Evolutionary conservation across 2,113 vertebrate species (phyloP), one percentile per base, ranked within the genome.

Genomic region (Alligator mississippiensis): DNA sequence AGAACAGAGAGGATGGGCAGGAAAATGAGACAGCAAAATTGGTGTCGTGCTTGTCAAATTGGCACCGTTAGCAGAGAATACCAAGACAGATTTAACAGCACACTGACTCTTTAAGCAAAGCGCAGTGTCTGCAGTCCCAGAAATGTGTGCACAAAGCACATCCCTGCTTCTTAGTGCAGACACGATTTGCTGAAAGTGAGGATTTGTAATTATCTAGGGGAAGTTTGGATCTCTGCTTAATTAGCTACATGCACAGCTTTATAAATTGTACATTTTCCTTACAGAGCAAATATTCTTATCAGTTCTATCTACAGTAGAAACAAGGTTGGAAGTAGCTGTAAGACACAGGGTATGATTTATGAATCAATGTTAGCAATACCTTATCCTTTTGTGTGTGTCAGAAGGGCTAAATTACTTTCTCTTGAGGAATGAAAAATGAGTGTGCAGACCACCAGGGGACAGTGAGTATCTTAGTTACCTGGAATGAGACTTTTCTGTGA

Each of bases 171-270:
- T 77, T 93, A 93, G 27, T 91, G 57, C 72, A 90, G 57, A 62
- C n/a, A 84, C 55, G 64, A 11, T 89, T 57, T 93, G 87, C 72
- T 90, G 59, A 55, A 95, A 77, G 14, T 83, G 59, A 38, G 4
- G 77, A 62, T 92, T 93, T 93, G 77, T 92, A 28, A 83, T 89
- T 89, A 75, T 75, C 81, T 64, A 80, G 13, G 61, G 22, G 64
- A 85, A 94, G 74, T 89, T 92, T 95, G 64, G 47, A 80, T 91
- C 77, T 94, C 25, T 90, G 72, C 74, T 95, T 95, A 82, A 77
- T 87, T 86, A 25, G 55, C 38, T 91, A 57, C 70, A 77, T 92
- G 4, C 91, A 70, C 54, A 82, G 62, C 89, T 95, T 92, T 9
- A 4, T 95, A 75, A 97, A 91, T 21, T 88, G 4, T 30, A 28